phyloP scores from a whole-genome alignment of 2,113 vertebrate genomes.

The Podiceps cristatus region DNA sequence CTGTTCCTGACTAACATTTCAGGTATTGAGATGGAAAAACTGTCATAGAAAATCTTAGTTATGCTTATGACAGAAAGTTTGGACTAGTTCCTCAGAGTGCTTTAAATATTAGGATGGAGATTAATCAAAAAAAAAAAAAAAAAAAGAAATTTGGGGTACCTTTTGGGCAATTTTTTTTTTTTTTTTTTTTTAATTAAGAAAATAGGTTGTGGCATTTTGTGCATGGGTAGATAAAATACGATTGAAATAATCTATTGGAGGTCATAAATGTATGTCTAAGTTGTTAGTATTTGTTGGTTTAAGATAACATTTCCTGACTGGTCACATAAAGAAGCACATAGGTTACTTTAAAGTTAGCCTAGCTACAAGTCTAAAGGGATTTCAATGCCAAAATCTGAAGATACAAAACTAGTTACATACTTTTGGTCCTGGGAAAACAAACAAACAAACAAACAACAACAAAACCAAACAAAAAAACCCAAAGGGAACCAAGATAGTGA shows the following conservation, averaged over 20 bases:
- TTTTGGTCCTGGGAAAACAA: neutral
- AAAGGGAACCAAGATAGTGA: neutral
- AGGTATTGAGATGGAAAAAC: neutral
- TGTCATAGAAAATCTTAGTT: neutral
- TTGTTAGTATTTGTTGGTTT: neutral
- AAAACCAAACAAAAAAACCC: no score
- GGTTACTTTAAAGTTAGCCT: neutral
- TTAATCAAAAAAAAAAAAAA: neutral
- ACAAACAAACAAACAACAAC: no score
- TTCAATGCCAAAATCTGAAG: neutral
- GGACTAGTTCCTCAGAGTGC: neutral
- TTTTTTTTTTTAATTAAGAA: neutral
- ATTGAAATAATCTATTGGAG: neutral
- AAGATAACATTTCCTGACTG: neutral
- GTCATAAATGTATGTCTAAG: neutral
- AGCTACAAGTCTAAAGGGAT: neutral
- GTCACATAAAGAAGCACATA: neutral
- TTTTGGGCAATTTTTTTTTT: neutral
- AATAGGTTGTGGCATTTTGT: neutral
- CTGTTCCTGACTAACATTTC: neutral
- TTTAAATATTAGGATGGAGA: neutral
- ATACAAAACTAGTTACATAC: neutral
- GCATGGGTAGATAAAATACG: neutral
- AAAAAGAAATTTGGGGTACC: neutral
- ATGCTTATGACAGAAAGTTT: neutral